Percentiles rank a stretch among this genome's conserved stretches.
These are phyloP conservation scores for Mirza zaza DNA, from an alignment of 2,113 vertebrate species.

Conservation along the genomic window DNA sequence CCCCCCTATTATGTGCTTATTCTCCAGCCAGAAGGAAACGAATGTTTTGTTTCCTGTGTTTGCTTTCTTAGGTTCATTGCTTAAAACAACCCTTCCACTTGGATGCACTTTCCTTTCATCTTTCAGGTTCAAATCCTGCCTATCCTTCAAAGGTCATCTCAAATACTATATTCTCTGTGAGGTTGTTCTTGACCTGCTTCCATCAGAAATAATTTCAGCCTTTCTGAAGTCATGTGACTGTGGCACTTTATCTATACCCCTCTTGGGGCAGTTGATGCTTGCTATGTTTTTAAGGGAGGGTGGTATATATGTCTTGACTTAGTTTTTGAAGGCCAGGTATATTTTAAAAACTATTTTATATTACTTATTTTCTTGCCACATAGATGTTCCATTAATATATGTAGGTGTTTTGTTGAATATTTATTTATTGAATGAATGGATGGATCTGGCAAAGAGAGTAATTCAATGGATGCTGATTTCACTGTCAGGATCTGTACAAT, in stretches of 20 bases:
- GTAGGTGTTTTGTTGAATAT: not conserved
- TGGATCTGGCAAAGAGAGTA: not conserved
- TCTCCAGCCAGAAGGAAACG: not conserved
- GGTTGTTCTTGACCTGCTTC: not conserved
- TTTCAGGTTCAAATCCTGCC: not conserved
- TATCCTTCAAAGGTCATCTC: not conserved
- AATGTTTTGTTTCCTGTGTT: not conserved
- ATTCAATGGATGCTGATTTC: not conserved
- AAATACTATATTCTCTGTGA: not conserved
- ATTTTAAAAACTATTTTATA: not conserved
- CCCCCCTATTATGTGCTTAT: not conserved
- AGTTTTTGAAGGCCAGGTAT: not conserved
- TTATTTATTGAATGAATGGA: not conserved
- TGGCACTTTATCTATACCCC: not conserved
- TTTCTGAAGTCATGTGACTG: not conserved
- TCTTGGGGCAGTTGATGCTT: not conserved
- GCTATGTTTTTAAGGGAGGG: not conserved
- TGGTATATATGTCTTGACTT: not conserved
- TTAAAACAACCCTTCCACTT: not conserved
- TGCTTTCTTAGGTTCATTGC: not conserved
- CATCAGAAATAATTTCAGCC: not conserved
- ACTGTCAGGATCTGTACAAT: not conserved
- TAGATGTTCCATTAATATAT: not conserved
- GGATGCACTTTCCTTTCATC: not conserved
- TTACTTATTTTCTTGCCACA: not conserved